A percentile compares a stretch with the other conserved stretches of the same genome.
These are phyloP conservation scores for Aegotheles bennettii DNA, from an alignment of 2,113 vertebrate species.

Conservation along the genomic window DNA sequence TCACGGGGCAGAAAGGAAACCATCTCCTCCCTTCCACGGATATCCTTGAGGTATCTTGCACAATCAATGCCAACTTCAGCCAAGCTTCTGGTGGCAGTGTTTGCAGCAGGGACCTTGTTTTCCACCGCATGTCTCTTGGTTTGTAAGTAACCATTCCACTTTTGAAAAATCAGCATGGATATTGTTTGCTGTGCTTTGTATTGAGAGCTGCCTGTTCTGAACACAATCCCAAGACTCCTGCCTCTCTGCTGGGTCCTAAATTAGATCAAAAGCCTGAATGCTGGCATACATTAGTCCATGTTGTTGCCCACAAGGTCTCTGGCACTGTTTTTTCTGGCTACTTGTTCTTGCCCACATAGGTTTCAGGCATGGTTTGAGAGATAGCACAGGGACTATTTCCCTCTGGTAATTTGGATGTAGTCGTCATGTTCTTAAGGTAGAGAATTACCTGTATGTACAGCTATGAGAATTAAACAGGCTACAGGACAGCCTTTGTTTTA, in stretches of 20 bases:
- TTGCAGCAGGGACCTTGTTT: slow-evolving; percentile 47
- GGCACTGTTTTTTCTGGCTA: background rate
- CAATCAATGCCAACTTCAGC: slow-evolving; percentile 39
- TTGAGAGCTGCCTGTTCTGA: background rate
- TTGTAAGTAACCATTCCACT: slow-evolving; percentile 60
- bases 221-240: background rate
- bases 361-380: background rate
- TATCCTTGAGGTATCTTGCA: slow-evolving; percentile 56
- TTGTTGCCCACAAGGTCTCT: background rate
- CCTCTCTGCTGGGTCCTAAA: background rate
- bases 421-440: background rate
- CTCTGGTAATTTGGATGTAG: background rate
- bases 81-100: slow-evolving; percentile 45
- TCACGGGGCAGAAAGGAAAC: slow-evolving; percentile 55
- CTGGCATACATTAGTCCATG: accelerated
- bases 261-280: background rate
- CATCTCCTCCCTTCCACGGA: slow-evolving; percentile 58
- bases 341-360: background rate
- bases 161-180: accelerated
- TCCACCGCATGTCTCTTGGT: slow-evolving; percentile 74
- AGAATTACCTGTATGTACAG: background rate
- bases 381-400: background rate
- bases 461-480: background rate
- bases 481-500: background rate
- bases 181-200: background rate